These are phyloP conservation scores for Galagoides demidoff DNA, from an alignment of 2,797 vertebrate genomes.

Conservation along the genomic window DNA sequence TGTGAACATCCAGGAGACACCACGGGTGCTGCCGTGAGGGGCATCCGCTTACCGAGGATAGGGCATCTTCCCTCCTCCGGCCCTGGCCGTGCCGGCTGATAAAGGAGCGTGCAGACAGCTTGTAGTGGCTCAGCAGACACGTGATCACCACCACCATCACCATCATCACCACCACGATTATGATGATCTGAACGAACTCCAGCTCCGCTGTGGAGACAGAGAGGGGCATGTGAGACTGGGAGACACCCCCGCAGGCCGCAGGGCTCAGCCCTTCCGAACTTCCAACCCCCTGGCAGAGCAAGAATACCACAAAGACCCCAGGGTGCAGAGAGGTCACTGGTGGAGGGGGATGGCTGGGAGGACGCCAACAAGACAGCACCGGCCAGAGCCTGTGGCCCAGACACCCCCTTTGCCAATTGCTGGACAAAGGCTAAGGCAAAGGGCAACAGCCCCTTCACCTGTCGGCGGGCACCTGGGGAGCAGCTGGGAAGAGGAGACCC, in stretches of 20 bases:
- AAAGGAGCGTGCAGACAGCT: slow-evolving; percentile 94
- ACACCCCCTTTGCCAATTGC: background rate
- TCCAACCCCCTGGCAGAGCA: background rate
- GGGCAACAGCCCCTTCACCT: background rate
- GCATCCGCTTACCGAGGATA: slow-evolving; percentile 92
- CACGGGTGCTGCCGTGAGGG: no score
- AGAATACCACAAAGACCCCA: background rate
- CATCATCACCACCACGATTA: slow-evolving; percentile 98
- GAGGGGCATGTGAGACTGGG: slow-evolving; percentile 43
- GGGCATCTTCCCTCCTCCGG: slow-evolving; percentile 91
- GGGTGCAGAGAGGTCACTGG: no score
- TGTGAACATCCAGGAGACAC: background rate
- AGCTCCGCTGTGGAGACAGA: slow-evolving; percentile 91
- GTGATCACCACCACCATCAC: slow-evolving; percentile 99
- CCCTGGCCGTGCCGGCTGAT: slow-evolving; percentile 93
- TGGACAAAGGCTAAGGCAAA: background rate
- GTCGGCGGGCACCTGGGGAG: background rate
- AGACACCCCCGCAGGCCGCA: rapidly evolving
- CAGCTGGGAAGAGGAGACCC: background rate
- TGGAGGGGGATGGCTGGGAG: background rate
- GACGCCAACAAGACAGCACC: slow-evolving; percentile 49
- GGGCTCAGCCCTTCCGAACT: background rate
- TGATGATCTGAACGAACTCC: slow-evolving; percentile 98
- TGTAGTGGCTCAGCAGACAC: slow-evolving; percentile 97
- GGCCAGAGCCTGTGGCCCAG: background rate